Evolutionary conservation across 1,140 invertebrate species (phyloP).

Genomic region (Tribolium madens): DNA sequence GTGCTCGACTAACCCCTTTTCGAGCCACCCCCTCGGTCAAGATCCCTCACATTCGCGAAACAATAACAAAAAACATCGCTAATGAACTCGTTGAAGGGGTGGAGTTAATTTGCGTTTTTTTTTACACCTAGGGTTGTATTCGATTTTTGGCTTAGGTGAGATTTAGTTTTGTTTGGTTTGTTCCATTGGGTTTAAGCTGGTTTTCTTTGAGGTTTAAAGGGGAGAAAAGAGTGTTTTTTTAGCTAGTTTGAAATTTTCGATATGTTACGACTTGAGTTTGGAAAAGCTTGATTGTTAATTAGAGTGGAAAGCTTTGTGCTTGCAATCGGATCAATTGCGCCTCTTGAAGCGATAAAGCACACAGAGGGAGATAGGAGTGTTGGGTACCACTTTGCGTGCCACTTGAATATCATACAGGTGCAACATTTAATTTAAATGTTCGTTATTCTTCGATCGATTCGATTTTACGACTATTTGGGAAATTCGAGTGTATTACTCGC

Average conservation of each 20-base stretch:
- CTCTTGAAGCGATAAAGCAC: neutral
- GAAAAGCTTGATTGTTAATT: neutral
- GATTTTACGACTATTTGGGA: neutral
- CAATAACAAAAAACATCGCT: conserved; percentile 4
- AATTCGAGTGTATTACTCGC: conserved; percentile 19
- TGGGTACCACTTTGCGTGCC: neutral
- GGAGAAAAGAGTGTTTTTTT: too few species aligned
- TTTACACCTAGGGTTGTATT: neutral
- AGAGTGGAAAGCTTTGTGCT: conserved; percentile 1
- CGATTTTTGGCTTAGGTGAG: conserved; percentile 26
- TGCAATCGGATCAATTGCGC: conserved; percentile 14
- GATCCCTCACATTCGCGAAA: neutral
- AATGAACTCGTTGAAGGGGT: neutral
- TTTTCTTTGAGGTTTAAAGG: neutral
- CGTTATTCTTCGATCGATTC: neutral
- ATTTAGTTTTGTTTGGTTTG: conserved; percentile 23
- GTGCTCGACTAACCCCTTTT: conserved; percentile 41
- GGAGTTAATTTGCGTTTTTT: neutral
- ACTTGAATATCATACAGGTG: neutral
- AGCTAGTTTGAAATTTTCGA: too few species aligned
- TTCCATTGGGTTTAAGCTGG: neutral
- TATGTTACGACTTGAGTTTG: neutral
- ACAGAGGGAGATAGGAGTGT: neutral
- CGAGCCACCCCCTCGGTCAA: neutral
- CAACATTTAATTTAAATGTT: neutral